Base-by-base conservation (phyloP, 35 echinoderm and acorn worm genomes). In the Heliocidaris erythrogramma region DNA sequence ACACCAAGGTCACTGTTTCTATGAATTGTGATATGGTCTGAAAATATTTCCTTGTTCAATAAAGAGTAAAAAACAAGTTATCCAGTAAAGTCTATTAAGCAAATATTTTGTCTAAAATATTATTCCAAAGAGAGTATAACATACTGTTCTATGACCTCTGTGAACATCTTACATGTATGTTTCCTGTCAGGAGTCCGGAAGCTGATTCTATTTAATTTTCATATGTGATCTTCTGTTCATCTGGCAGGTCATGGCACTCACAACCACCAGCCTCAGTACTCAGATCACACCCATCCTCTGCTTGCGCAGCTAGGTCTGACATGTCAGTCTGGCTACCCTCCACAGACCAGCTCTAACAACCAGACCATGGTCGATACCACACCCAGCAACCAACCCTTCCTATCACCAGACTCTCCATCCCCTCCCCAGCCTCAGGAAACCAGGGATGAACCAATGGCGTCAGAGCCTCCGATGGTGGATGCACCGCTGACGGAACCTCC, bases 241-340 rank as follows among this genome's bases (percentile, higher is more conserved):
- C 27, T 78, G n/a, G 18, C 7, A 78, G 65, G 65, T 78, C 65
- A 78, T 78, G 65, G 65, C 24, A 78, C 65, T 78, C 65, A 78
- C 27, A 78, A 78, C 65, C 65, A 78, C 32, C 87, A 89, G 87
- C 87, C 31, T 14, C 87, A 89, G 87, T 89, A 47, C 24, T 89
- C 87, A 18, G 47, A 32, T 48, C 87, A 89, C 87, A 47, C 87
- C 47, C 87, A 48, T 18, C 87, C 31, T 32, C 87, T 47, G 30
- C 87, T 89, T 24, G 47, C 87, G 2, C 87, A 89, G 47, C 87
- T 89, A 17, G 31, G 87, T 47, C 30, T 48, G 31, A 48, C 87
- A n/a, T 48, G 87, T 48, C 87, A 89, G 31, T 32, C 87, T 7
- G 87, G 31, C 13, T 32, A 32, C 31, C 47, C 47, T 24, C 31